Evolutionary conservation across 2,797 vertebrate species (phyloP).

Genomic region (Emys orbicularis): DNA sequence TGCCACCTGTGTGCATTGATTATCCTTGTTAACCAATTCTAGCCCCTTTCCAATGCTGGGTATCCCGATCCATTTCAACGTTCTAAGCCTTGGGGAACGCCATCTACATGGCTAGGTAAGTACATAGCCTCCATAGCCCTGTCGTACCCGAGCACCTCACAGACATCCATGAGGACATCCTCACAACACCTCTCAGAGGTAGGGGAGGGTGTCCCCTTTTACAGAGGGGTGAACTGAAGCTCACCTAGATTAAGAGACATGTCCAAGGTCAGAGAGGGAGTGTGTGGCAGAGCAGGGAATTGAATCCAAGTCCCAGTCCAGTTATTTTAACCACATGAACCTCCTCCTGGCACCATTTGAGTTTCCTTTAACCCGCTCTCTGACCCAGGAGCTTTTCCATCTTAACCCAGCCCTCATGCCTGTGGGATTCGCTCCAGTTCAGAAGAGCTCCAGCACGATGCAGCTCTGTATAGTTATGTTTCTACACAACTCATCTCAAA

Average conservation of each 20-base stretch:
- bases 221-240: background rate
- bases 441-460: background rate
- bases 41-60: background rate
- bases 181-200: background rate
- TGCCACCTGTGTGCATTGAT: background rate
- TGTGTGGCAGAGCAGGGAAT: background rate
- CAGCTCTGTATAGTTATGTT: background rate
- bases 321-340: background rate
- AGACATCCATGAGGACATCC: too few species aligned
- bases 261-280: background rate
- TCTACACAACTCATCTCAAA: background rate
- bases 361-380: background rate
- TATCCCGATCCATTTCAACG: background rate
- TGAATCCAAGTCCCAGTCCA: background rate
- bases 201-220: background rate
- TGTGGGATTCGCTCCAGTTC: conserved; percentile 10
- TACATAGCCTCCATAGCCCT: background rate
- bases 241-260: background rate
- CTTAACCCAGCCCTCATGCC: background rate
- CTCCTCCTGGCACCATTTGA: background rate
- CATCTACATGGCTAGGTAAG: background rate
- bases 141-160: too few species aligned
- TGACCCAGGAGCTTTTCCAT: background rate
- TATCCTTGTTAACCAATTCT: conserved; percentile 32
- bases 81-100: background rate